Conservation (phyloP, 2,797 vertebrate species). For the Neosilurus hyrtlii region DNA sequence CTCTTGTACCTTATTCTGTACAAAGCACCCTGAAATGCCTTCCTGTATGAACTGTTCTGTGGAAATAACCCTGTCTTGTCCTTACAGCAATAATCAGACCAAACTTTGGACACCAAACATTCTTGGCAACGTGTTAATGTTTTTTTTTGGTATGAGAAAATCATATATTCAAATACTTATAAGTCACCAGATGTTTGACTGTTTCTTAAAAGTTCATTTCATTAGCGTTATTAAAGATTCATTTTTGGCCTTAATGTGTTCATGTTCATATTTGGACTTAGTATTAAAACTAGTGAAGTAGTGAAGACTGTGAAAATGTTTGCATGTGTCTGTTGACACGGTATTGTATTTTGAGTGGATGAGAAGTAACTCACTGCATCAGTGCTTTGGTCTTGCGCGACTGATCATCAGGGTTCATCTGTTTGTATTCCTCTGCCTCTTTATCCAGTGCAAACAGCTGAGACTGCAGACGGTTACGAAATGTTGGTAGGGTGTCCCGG, state of each 20-base stretch:
- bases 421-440: constrained; percentile 82
- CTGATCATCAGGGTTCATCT: constrained; percentile 81
- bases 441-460: constrained; percentile 82
- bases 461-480: constrained; percentile 81
- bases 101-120: neutral
- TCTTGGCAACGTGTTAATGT: no score
- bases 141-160: no score
- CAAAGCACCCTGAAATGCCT: no score
- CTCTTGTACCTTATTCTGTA: no score
- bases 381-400: constrained; percentile 84
- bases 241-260: neutral
- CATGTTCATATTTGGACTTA: neutral
- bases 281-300: neutral
- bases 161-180: no score
- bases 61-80: no score
- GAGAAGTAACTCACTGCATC: constrained; percentile 77
- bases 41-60: no score
- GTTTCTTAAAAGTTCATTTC: neutral
- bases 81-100: neutral
- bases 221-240: neutral
- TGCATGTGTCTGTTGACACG: neutral
- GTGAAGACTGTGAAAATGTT: neutral
- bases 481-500: constrained; percentile 81
- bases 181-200: neutral
- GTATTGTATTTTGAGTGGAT: neutral